Conservation (phyloP, 2,113 vertebrate genomes). For the Cyphomyrus discorhynchus region DNA sequence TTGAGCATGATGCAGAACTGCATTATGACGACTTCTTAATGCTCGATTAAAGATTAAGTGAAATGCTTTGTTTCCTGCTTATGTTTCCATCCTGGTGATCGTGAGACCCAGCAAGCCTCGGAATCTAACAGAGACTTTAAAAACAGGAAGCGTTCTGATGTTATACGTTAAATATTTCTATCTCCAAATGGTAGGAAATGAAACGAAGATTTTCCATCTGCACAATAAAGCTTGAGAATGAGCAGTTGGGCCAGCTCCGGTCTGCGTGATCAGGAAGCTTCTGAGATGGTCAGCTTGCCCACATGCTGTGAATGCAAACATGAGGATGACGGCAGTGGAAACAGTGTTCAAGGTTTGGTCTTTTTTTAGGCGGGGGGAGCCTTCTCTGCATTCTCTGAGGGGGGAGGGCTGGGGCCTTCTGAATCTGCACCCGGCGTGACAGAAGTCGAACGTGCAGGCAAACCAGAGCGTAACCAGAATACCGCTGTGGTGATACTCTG, state of each 20-base stretch:
- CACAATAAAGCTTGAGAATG: background rate
- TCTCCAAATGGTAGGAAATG: background rate
- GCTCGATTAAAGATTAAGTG: background rate
- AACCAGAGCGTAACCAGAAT: constrained; percentile 70
- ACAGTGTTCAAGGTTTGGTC: background rate
- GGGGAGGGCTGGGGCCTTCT: background rate
- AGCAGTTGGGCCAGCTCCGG: background rate
- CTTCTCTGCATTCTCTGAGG: background rate
- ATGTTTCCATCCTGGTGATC: background rate
- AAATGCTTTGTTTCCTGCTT: background rate
- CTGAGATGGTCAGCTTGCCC: background rate
- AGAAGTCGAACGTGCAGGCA: constrained; percentile 29
- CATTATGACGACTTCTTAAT: background rate
- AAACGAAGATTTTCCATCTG: background rate
- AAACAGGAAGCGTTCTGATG: background rate
- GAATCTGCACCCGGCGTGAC: background rate
- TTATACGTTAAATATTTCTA: background rate
- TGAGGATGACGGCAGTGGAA: background rate
- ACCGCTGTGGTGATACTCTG: constrained; percentile 65
- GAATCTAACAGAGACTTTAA: background rate
- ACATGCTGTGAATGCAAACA: background rate
- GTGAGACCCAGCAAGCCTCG: background rate
- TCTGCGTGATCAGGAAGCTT: background rate
- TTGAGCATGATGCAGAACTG: constrained; percentile 27
- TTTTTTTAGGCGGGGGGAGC: background rate